A percentile compares a stretch with the other conserved stretches of the same genome.
Evolutionary conservation across 2,797 vertebrate genomes (phyloP).

Genomic region (Hypotaenidia philippensis): DNA sequence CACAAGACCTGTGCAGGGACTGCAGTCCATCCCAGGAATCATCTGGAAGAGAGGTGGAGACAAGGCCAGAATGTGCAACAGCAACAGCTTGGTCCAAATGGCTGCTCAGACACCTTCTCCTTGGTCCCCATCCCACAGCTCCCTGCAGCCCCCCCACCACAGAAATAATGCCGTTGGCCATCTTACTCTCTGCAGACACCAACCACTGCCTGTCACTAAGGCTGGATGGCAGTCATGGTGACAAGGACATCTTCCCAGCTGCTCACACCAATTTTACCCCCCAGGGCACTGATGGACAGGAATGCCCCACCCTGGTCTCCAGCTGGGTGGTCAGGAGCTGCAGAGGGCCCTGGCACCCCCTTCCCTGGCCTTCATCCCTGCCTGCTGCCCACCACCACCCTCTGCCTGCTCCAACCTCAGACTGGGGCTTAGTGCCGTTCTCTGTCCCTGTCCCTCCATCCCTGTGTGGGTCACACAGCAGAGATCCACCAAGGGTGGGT

Average conservation of each 20-base stretch:
- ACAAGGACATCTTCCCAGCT: background rate
- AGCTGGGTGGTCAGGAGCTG: background rate
- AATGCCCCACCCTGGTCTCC: background rate
- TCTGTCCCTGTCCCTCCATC: background rate
- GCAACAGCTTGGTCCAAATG: background rate
- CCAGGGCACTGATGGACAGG: background rate
- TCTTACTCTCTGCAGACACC: background rate
- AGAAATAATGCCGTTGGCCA: background rate
- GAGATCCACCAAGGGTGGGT: background rate
- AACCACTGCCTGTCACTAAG: background rate
- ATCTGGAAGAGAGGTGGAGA: background rate
- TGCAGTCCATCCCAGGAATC: background rate
- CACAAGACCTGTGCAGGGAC: background rate
- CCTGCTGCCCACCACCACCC: background rate
- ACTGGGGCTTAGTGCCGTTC: background rate
- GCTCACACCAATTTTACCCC: background rate
- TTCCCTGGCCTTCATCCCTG: background rate
- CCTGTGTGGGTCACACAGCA: rapidly evolving
- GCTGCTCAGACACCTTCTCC: background rate
- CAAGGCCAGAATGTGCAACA: background rate
- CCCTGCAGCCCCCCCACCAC: background rate
- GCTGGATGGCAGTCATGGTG: background rate
- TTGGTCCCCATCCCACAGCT: background rate
- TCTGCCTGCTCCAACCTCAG: rapidly evolving
- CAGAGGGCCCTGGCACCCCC: background rate